Conservation (phyloP, 1,140 invertebrate species). For the Micrasema longulum region DNA sequence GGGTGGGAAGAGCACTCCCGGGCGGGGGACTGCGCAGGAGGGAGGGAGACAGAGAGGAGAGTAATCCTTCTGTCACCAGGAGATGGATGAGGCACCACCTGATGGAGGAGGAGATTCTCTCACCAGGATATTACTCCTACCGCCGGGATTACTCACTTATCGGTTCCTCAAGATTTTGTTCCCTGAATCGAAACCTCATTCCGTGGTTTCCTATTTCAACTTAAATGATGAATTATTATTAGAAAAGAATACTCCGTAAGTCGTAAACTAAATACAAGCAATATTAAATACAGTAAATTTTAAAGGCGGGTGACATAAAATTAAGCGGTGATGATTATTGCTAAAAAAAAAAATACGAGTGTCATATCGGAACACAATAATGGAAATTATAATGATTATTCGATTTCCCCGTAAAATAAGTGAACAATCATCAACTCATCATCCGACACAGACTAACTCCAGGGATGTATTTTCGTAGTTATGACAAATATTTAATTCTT, state of each 20-base stretch:
- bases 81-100: conserved; percentile 55
- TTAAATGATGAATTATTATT: no score
- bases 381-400: conserved; percentile 50
- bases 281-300: not conserved
- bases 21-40: not conserved
- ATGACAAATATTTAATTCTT: no score
- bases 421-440: conserved; percentile 54
- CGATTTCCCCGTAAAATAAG: conserved; percentile 54
- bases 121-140: conserved; percentile 35
- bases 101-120: conserved; percentile 50
- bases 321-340: conserved; percentile 42
- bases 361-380: conserved; percentile 45
- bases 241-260: not conserved
- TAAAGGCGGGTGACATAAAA: conserved; percentile 9
- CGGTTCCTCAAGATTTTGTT: conserved; percentile 29
- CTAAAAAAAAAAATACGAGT: conserved; percentile 40
- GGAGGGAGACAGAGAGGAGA: conserved; percentile 18
- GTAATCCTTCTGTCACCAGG: conserved; percentile 54
- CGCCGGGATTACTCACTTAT: conserved; percentile 33
- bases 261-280: no score
- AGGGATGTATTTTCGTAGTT: no score
- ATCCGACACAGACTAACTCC: conserved; percentile 36
- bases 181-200: conserved; percentile 12
- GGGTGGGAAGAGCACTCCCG: not conserved
- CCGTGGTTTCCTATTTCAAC: not conserved